Conservation (phyloP, 1,140 invertebrate species). For the Bradysia coprophila region DNA sequence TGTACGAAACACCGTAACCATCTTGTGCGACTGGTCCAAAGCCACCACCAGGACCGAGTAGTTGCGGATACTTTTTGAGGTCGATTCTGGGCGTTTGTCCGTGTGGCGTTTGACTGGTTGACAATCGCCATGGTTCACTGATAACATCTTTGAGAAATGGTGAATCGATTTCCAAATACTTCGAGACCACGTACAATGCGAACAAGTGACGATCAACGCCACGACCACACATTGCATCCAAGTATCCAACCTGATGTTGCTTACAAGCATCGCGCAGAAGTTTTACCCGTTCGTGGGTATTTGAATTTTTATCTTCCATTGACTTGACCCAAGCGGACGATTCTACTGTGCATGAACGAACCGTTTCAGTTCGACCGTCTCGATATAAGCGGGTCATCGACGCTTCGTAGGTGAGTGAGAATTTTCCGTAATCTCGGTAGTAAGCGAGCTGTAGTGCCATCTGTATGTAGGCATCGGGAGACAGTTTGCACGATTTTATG, state of each 20-base stretch:
- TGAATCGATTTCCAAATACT: conserved; percentile 90
- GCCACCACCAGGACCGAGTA: conserved; percentile 90
- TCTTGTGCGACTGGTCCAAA: conserved; percentile 97
- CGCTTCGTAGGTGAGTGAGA: conserved; percentile 93
- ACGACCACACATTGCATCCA: conserved; percentile 90
- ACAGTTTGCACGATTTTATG: conserved; percentile 80
- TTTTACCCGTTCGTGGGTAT: conserved; percentile 43
- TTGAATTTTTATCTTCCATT: conserved; percentile 66
- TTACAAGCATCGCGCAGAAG: conserved; percentile 56
- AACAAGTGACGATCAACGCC: conserved; percentile 96
- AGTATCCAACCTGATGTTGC: conserved; percentile 72
- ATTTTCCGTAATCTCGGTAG: conserved; percentile 74
- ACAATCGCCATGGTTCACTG: conserved; percentile 93
- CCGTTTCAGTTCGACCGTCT: conserved; percentile 95
- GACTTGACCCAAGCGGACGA: conserved; percentile 79
- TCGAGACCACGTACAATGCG: conserved; percentile 96
- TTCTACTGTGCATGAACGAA: conserved; percentile 86
- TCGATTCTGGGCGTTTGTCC: conserved; percentile 82
- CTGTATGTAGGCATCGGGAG: conserved; percentile 92
- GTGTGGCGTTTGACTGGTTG: no score
- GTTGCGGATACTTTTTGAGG: conserved; percentile 74
- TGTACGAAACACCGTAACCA: conserved; percentile 96
- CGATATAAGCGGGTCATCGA: conserved; percentile 93
- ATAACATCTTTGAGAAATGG: conserved; percentile 90
- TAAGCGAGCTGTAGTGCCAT: conserved; percentile 91